phyloP scores from a whole-genome alignment of 2,888 invertebrate species.

The Pammene aurita region DNA sequence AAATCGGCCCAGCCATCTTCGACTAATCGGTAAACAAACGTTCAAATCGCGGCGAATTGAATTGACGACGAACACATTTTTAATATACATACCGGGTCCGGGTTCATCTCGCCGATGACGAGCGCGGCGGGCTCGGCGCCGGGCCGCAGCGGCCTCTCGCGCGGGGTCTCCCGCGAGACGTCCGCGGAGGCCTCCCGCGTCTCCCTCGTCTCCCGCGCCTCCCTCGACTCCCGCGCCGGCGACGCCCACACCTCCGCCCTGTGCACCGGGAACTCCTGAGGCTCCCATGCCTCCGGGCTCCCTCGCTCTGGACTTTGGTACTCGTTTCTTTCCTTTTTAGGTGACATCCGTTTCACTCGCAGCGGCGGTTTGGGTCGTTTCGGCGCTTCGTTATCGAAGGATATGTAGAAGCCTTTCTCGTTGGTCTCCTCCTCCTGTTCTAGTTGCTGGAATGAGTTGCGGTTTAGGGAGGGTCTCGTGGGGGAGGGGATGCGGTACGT shows the following conservation, averaged over 20 bases:
- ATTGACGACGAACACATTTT: background rate
- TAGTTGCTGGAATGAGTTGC: conserved; percentile 87
- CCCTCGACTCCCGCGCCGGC: conserved; percentile 30
- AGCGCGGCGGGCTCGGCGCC: conserved; percentile 70
- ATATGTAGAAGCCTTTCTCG: conserved; percentile 96
- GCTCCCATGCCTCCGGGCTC: conserved; percentile 43
- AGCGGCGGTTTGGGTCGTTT: conserved; percentile 95
- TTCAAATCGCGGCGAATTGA: too few species aligned
- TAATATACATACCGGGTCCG: conserved; percentile 67
- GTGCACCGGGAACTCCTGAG: conserved; percentile 59
- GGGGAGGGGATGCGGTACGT: conserved; percentile 96
- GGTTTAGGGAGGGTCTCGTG: conserved; percentile 87
- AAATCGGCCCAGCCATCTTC: too few species aligned
- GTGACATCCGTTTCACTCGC: conserved; percentile 88
- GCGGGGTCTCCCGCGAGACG: conserved; percentile 58
- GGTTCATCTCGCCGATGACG: conserved; percentile 72
- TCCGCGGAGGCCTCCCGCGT: conserved; percentile 52
- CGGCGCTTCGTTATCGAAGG: conserved; percentile 94
- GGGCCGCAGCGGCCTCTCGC: conserved; percentile 54
- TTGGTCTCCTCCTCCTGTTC: conserved; percentile 74
- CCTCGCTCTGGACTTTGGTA: conserved; percentile 61
- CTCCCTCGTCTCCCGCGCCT: conserved; percentile 3
- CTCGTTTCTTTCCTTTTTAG: conserved; percentile 86
- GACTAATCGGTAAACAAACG: too few species aligned
- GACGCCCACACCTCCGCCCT: conserved; percentile 38